phyloP scores from a whole-genome alignment of 2,888 invertebrate genomes.

The Yponomeuta cagnagella region DNA sequence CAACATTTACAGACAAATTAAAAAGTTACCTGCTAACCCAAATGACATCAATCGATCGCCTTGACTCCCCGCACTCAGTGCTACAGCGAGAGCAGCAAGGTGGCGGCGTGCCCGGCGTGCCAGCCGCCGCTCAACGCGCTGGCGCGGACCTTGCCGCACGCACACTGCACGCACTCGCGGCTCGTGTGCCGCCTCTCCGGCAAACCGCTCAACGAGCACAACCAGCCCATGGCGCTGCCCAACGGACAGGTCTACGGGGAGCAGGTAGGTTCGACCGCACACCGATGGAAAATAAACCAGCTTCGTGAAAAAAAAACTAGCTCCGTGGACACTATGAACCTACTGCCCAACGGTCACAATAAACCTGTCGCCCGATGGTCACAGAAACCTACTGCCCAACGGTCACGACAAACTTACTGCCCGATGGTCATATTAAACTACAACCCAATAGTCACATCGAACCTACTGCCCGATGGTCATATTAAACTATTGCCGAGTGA shows the following conservation, averaged over 20 bases:
- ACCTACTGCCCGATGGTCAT: constrained; percentile 77
- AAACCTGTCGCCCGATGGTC: too few relatives aligned
- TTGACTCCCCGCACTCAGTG: constrained; percentile 77
- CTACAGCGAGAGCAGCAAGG: constrained; percentile 81
- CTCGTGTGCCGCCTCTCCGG: constrained; percentile 95
- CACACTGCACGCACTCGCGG: constrained; percentile 97
- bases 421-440: too few relatives aligned
- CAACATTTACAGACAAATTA: too few relatives aligned
- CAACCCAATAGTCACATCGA: too few relatives aligned
- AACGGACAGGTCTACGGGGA: constrained; percentile 98
- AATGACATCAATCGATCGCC: constrained; percentile 16
- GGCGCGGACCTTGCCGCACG: constrained; percentile 91
- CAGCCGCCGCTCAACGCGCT: constrained; percentile 90
- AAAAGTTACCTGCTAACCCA: too few relatives aligned
- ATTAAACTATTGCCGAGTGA: constrained; percentile 99
- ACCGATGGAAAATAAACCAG: too few relatives aligned
- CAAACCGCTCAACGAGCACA: constrained; percentile 95
- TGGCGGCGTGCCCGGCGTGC: constrained; percentile 95
- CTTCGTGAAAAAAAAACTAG: too few relatives aligned
- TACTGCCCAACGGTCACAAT: too few relatives aligned
- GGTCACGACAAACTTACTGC: too few relatives aligned
- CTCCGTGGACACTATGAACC: too few relatives aligned
- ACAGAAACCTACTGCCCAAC: too few relatives aligned
- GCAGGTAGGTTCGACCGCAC: constrained; percentile 72
- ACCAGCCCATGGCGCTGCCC: constrained; percentile 98